Conservation (phyloP, 2,797 vertebrate species). For the Channa striata region DNA sequence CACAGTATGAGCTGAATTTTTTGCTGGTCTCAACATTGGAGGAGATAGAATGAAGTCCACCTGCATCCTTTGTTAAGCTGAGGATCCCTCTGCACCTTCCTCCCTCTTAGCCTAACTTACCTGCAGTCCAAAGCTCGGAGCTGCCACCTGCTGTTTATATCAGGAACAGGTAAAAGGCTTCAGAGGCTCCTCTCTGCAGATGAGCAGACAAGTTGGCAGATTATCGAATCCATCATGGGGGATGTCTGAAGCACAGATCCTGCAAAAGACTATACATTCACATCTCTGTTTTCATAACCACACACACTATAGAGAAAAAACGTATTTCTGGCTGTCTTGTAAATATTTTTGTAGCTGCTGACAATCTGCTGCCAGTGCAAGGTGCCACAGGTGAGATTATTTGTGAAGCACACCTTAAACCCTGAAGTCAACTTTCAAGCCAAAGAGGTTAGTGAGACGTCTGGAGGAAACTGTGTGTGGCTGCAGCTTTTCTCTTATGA, state of each 20-base stretch:
- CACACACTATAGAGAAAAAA: not conserved
- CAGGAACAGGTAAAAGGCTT: constrained; percentile 58
- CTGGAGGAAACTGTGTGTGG: constrained; percentile 3
- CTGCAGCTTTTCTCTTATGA: constrained; percentile 38
- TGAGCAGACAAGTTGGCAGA: constrained; percentile 21
- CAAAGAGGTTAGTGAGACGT: not conserved
- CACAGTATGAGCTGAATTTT: not conserved
- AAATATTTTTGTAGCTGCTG: not conserved
- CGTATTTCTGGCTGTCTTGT: not conserved
- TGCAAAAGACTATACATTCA: not conserved
- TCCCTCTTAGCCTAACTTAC: constrained; percentile 48
- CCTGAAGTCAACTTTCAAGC: not conserved
- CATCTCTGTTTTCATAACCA: not conserved
- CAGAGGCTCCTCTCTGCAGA: not conserved
- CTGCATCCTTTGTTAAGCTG: too few species aligned
- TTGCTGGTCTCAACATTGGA: not conserved
- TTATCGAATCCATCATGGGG: not conserved
- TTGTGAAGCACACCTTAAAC: not conserved
- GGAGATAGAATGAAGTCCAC: not conserved
- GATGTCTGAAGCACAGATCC: not conserved
- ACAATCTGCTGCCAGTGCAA: not conserved
- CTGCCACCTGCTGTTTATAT: constrained; percentile 82
- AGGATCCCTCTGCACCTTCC: not conserved
- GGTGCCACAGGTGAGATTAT: not conserved
- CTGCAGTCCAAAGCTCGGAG: constrained; percentile 74